Conservation (phyloP, 2,113 vertebrate species). For the Shinisaurus crocodilurus region DNA sequence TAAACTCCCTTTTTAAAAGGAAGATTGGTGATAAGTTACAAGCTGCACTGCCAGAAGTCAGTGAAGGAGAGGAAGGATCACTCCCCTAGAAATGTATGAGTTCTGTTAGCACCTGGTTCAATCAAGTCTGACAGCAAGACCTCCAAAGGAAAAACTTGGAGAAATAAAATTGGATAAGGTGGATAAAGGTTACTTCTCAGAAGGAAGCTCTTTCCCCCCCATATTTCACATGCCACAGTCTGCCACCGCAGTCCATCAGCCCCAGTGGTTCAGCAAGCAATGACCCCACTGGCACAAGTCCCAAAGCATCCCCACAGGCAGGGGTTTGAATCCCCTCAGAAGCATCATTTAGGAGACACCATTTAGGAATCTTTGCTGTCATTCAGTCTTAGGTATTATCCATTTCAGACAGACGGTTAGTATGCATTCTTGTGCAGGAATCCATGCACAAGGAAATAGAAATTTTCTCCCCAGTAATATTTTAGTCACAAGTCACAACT, state of each 20-base stretch:
- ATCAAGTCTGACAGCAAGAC: not conserved
- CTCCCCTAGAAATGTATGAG: not conserved
- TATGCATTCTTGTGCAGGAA: not conserved
- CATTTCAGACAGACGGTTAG: not conserved
- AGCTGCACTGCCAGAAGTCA: not conserved
- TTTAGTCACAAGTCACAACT: constrained; percentile 50
- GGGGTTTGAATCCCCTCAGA: not conserved
- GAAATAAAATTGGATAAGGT: not conserved
- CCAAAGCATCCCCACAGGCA: not conserved
- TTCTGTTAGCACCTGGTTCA: not conserved
- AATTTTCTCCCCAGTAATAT: not conserved
- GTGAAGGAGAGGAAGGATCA: not conserved
- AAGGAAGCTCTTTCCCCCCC: not conserved
- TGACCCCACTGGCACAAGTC: not conserved
- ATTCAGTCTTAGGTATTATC: not conserved
- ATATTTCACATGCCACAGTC: too few relatives aligned
- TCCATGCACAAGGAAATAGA: not conserved
- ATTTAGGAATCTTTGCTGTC: not conserved
- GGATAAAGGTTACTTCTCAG: not conserved
- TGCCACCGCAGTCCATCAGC: not conserved
- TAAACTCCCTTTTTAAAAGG: not conserved
- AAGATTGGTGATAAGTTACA: not conserved
- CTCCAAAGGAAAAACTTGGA: not conserved
- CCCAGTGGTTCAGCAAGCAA: not conserved
- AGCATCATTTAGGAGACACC: not conserved